Percentiles rank a stretch among this genome's conserved stretches.
phyloP scores from a whole-genome alignment of 2,113 vertebrate species.

The Otolemur garnettii region DNA sequence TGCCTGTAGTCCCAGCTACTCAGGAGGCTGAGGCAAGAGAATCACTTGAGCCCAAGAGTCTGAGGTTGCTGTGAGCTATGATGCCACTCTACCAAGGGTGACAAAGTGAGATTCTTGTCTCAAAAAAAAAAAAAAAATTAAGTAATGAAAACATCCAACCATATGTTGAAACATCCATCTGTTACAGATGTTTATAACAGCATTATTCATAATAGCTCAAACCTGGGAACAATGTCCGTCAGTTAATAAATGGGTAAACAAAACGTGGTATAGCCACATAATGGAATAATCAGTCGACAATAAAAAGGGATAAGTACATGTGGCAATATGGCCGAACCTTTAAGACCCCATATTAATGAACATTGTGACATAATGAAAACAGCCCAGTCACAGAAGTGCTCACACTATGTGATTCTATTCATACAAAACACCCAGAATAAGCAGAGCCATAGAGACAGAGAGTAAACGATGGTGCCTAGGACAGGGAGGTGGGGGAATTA shows the following conservation, averaged over 20 bases:
- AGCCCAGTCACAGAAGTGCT: neutral
- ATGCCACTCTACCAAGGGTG: too few species aligned
- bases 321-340: neutral
- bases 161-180: too few species aligned
- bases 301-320: neutral
- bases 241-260: accelerated
- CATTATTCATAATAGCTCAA: neutral
- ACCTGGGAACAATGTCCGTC: too few species aligned
- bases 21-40: too few species aligned
- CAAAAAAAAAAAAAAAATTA: neutral
- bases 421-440: neutral
- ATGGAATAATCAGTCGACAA: accelerated
- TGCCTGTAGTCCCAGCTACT: too few species aligned
- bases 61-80: too few species aligned
- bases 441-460: neutral
- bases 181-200: neutral
- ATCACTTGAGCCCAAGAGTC: too few species aligned
- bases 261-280: accelerated
- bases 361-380: too few species aligned
- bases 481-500: accelerated
- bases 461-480: neutral
- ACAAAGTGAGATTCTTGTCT: too few species aligned
- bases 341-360: neutral
- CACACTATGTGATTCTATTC: neutral
- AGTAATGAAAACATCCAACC: neutral